Evolutionary conservation across 2,797 vertebrate species (phyloP), one percentile per base, ranked within the genome.

Genomic region (Odontamblyopus rebecca): DNA sequence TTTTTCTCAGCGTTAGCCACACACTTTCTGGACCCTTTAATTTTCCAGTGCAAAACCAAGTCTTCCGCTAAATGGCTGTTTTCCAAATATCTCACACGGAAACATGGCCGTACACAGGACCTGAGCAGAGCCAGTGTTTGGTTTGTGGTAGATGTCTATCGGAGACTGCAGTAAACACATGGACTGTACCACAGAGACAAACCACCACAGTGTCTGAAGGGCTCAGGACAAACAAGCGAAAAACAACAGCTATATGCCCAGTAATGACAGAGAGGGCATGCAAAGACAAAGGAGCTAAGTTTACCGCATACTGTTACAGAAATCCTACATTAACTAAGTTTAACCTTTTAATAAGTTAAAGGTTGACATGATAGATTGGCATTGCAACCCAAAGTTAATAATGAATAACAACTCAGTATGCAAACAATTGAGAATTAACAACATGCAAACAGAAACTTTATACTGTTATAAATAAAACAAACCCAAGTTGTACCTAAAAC

Each of bases 71-170:
- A 69, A 82, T 35, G 56, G 62, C 61, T 2, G 51, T 60, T 32
- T 77, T 71, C 72, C 61, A 56, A 68, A 75, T 41, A 35, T 75
- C 71, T 75, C 71, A 67, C 78, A 53, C 38, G 76, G 56, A 69
- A 54, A 63, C 30, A 23, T 19, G 26, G 18, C 32, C 51, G 6
- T 26, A 68, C 57, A 74, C 53, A 72, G 77, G 76, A 67, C 61
- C 64, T 35, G 56, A 85, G 79, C 77, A 70, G 50, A 4, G 35
- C 70, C 66, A 67, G 72, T 44, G 18, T 78, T 80, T 69, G 72
- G 76, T 72, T 80, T 71, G 73, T 72, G 83, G 77, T 72, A 74
- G 82, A 82, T 80, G 67, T 67, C 60, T 75, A 81, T 81, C 77
- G 50, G 73, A 73, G 67, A 6, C 69, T 68, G 81, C 81, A 70